phyloP scores from a whole-genome alignment of 2,113 vertebrate genomes.

The Symphodus melops region DNA sequence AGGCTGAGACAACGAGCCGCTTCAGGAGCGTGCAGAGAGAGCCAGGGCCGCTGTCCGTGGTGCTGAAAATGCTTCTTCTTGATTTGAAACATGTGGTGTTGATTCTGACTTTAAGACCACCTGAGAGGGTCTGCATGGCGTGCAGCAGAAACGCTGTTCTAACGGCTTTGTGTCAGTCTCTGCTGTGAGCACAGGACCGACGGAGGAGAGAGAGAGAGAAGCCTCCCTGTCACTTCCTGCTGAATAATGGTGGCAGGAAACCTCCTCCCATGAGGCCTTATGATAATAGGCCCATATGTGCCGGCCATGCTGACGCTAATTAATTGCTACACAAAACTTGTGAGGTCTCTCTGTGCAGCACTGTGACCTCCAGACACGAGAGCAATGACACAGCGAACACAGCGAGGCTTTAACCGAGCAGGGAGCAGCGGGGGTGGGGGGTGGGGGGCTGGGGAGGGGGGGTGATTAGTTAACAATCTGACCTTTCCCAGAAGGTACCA shows the following conservation, averaged over 20 bases:
- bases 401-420: constrained; percentile 21
- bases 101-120: background rate
- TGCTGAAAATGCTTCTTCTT: background rate
- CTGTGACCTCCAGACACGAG: constrained; percentile 65
- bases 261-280: constrained; percentile 58
- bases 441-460: background rate
- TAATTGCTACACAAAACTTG: constrained; percentile 66
- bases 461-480: constrained; percentile 67
- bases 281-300: constrained; percentile 63
- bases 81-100: too few species aligned
- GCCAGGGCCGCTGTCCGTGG: background rate
- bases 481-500: constrained; percentile 65
- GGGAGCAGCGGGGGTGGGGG: constrained; percentile 9
- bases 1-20: background rate
- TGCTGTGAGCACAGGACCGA: background rate
- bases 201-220: constrained; percentile 22
- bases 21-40: background rate
- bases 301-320: constrained; percentile 50
- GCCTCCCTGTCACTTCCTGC: constrained; percentile 51
- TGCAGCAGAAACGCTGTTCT: background rate
- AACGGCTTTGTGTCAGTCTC: constrained; percentile 9
- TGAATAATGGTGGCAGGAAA: constrained; percentile 52
- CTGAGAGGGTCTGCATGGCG: background rate
- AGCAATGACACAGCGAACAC: constrained; percentile 40
- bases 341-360: constrained; percentile 29